Evolutionary conservation across 2,113 vertebrate species (phyloP), one percentile per base, ranked within the genome.

Genomic region (Desmodus rotundus): DNA sequence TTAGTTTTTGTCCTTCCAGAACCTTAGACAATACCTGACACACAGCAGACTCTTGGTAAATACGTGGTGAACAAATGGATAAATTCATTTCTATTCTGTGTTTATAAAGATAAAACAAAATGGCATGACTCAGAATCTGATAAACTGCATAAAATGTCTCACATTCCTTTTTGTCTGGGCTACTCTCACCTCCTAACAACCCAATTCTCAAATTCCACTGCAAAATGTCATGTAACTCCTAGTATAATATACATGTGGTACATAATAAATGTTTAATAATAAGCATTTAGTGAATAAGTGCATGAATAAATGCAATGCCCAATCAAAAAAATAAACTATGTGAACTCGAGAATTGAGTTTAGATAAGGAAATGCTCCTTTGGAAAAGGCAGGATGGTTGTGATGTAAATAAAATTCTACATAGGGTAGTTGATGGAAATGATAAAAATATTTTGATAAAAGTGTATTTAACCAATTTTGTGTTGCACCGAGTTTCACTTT

Each of bases 81-180:
- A 26, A 45, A 73, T 91, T 43, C 11, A 91, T 54, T 63, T 83
- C 10, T 43, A 92, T 84, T 54, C 36, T 96, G 26, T 85, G 56
- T 92, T 94, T 78, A 83, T 70, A 78, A 93, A 72, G 58, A 43
- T 19, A 86, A 85, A 86, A 70, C 50, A 77, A 89, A 89, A 5
- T 67, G 1, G 5, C 41, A 82, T 47, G 20, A 68, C 10, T 52
- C 12, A 33, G 33, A 70, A 65, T 31, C 24, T 85, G 43, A 54
- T 17, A 81, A 63, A 74, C 33, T 89, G 28, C 41, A 89, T 74
- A 24, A 93, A 93, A 31, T 58, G 67, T 20, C 28, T 67, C n/a
- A 73, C 9, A 56, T 41, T 72, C 41, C 20, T 78, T 83, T 63
- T 83, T 86, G 56, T 43, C 13, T 87, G 17, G 13, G 19, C 17